These are phyloP conservation scores for Telmatherina bonti DNA, from an alignment of 2,797 vertebrate genomes.

Conservation along the genomic window DNA sequence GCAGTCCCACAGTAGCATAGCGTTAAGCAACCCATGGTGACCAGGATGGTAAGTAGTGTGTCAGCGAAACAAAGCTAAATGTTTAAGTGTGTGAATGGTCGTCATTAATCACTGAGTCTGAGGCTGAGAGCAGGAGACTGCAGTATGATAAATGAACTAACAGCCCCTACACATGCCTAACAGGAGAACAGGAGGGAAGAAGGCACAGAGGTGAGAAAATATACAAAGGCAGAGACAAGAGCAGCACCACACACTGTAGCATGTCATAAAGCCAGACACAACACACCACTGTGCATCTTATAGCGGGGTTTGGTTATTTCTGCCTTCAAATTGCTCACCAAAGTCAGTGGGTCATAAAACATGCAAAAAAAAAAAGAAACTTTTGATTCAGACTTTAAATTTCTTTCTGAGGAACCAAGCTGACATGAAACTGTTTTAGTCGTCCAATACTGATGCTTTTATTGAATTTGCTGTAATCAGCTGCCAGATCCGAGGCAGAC, in stretches of 20 bases:
- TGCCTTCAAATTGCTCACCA: constrained; percentile 47
- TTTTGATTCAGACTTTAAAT: constrained; percentile 16
- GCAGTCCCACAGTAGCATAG: constrained; percentile 52
- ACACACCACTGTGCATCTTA: constrained; percentile 37
- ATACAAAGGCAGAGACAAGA: constrained; percentile 37
- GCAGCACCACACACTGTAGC: constrained; percentile 28
- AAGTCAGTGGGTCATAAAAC: constrained; percentile 3
- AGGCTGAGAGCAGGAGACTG: constrained; percentile 63
- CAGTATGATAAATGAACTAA: constrained; percentile 79
- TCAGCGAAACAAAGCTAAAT: constrained; percentile 81
- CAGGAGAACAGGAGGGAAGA: constrained; percentile 39
- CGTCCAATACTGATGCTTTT: constrained; percentile 33
- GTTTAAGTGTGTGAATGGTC: constrained; percentile 79
- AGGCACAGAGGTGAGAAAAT: constrained; percentile 35
- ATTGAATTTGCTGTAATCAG: constrained; percentile 49
- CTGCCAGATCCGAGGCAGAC: constrained; percentile 10
- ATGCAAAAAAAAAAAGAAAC: constrained; percentile 1
- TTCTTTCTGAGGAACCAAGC: constrained; percentile 10
- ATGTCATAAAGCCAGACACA: constrained; percentile 51
- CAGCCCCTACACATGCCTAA: constrained; percentile 62
- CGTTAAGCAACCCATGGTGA: constrained; percentile 69
- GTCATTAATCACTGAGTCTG: constrained; percentile 78
- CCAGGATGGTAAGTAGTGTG: constrained; percentile 71
- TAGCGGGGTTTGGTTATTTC: constrained; percentile 48
- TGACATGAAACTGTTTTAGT: constrained; percentile 1